Evolutionary conservation across 1,140 invertebrate genomes (phyloP), one percentile per base, ranked within the genome.

Genomic region (Saccostrea cuccullata): DNA sequence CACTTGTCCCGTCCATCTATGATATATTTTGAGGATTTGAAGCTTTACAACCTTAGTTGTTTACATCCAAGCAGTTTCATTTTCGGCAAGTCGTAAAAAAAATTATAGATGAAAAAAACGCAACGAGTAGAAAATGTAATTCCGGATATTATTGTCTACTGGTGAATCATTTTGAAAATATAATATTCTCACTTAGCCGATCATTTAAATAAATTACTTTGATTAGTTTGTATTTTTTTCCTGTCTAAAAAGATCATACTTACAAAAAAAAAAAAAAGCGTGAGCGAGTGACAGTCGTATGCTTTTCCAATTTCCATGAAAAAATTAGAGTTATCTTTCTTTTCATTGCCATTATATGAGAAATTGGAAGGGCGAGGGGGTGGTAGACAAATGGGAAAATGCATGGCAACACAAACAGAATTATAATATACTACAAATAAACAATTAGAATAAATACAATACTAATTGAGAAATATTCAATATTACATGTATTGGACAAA

Each of bases 1-100:
- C 70, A 77, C 23, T 77, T 30, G 70, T 11, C 70, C 26, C 26
- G 1, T 26, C 70, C 70, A 77, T 77, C 30, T 36, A 8, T 30
- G 26, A 77, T 67, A 20, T 67, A 9, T 47, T 47, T 47, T 6
- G 9, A 6, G 0, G 5, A 6, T 47, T 9, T 47, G 47, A 47
- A 64, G 5, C 5, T 36, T 30, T 30, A 26, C 30, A 77, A 13
- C 1, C 0, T 15, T 30, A 26, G 23, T 77, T 77, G 70, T 77
- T 77, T 77, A 77, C 70, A 77, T 36, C 70, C 30, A 77, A 77
- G 70, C 70, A 77, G 70, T 77, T 3, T 77, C 30, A 26, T 36
- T 77, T 77, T 77, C 15, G 70, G 70, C 70, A 77, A 15, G 70
- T 77, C 70, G 70, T 77, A 77, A 73, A 73, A 73, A n/a, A 15